Evolutionary conservation across 2,888 invertebrate species (phyloP).

Genomic region (Anticlea derivata): DNA sequence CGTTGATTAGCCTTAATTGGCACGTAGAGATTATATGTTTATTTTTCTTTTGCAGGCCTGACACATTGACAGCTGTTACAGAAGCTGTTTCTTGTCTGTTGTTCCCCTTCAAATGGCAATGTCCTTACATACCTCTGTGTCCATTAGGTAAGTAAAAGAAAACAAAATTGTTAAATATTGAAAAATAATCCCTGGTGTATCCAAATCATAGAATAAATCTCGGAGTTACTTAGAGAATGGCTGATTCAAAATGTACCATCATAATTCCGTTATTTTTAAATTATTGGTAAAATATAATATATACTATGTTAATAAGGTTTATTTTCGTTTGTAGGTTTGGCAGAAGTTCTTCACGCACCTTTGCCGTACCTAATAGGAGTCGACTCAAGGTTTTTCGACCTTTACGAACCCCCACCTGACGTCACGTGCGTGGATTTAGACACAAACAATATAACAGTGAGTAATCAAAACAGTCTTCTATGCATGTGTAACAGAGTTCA

Average conservation of each 20-base stretch:
- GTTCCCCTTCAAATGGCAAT: conserved; percentile 99
- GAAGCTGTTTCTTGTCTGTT: conserved; percentile 97
- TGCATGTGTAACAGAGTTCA: neutral
- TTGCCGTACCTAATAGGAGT: conserved; percentile 98
- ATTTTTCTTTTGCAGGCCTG: conserved; percentile 92
- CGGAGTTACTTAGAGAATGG: too few species aligned
- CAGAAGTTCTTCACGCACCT: conserved; percentile 98
- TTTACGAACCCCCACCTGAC: conserved; percentile 97
- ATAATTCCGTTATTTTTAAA: too few species aligned
- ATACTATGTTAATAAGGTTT: neutral
- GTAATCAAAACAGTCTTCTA: conserved; percentile 42
- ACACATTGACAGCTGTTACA: conserved; percentile 97
- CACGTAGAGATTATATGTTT: too few species aligned
- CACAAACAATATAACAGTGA: conserved; percentile 96
- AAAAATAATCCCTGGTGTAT: too few species aligned
- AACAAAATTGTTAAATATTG: neutral
- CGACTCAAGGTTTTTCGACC: conserved; percentile 98
- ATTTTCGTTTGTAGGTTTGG: conserved; percentile 85
- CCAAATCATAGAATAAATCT: too few species aligned
- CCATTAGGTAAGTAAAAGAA: conserved; percentile 88
- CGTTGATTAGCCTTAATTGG: too few species aligned
- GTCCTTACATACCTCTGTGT: conserved; percentile 99
- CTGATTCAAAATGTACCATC: too few species aligned
- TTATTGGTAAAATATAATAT: too few species aligned
- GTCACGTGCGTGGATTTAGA: conserved; percentile 99